Base-by-base conservation (phyloP, 1,140 invertebrate species). In the Ptiloglossa arizonensis region DNA sequence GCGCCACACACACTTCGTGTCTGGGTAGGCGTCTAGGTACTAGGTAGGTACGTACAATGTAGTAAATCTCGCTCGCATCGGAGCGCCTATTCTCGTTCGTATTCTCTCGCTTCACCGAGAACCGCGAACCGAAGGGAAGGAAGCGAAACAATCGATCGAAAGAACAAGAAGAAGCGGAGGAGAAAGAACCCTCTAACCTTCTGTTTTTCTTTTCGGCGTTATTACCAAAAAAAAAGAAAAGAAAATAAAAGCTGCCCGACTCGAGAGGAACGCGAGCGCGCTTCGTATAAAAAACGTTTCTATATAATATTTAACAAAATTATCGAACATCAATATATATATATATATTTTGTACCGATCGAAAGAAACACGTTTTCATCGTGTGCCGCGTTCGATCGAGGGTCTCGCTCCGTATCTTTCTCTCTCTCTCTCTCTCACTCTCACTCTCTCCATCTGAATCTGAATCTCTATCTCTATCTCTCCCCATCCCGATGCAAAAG, bases 301-400 rank as follows among this genome's bases (percentile, higher is more conserved):
- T 89, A 88, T 90, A 91, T 86, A 91, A 88, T 88, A 90, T 90
- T 78, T 89, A 91, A 91, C 87, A 91, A 91, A 92, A 89, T 82
- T 81, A 85, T 88, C 81, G 86, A 91, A 89, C 87, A 89, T 89
- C 83, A 87, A 87, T 87, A 88, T 90, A 86, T 72, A 87, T 87
- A 88, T 90, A 86, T 72, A 79, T 78, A 85, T 82, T 83, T 84
- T 86, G 76, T 72, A 79, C 71, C 81, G 85, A 86, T 86, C 80
- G 64, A 82, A 80, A 85, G 75, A 73, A 85, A 24, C 62, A 56
- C 72, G 72, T 72, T 75, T 60, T 27, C 57, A 74, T 72, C 67
- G 73, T 75, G 50, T 62, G 38, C 48, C 57, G 62, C 54, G 59
- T 63, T 24, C 50, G 6, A 9, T 52, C 50, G 50, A 50, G 19